Evolutionary conservation across 2,797 vertebrate genomes (phyloP), one percentile per base, ranked within the genome.

Genomic region (Champsocephalus gunnari): DNA sequence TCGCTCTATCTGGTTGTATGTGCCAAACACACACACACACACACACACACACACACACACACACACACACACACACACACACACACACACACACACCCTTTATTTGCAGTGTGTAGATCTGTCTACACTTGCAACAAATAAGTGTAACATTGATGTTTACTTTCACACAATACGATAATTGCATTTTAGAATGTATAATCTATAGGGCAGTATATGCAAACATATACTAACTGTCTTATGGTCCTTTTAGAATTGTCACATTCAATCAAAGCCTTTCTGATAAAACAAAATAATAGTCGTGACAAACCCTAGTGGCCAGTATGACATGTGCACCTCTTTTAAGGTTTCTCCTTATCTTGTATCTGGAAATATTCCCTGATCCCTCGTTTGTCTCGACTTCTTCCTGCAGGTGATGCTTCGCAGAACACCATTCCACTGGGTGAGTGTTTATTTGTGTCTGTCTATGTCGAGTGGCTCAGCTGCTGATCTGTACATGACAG

Each of bases 381-480:
- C 74, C 45, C 72, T 73, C 74, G 32, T 81, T 79, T 83, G 67
- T 88, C 66, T 87, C 13, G 44, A 79, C 34, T 80, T n/a, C 12
- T 77, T 48, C 69, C 59, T 80, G 66, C 84, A 94, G 93, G 92
- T 88, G 80, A 89, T 81, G 71, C 84, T 75, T 79, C 89, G 48
- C 82, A 90, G 79, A 91, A 84, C 81, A 84, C 67, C 50, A 88
- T 91, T 75, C 89, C 90, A 38, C 49, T 82, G 57, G 91, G 90
- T 94, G 76, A 94, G 92, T 88, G 45, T 83, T 66, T 87, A 21
- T 67, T 51, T 67, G 48, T 73, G 50, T 73, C 41, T 10, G 28
- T 45, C 43, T 72, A 9, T 71, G 24, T 72, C 54, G 7, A 48
- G 21, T 44, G 43, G 50, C 48, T 82, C 64, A 75, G 75, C 65